phyloP scores from a whole-genome alignment of 2,888 invertebrate genomes.

The Aelia acuminata region DNA sequence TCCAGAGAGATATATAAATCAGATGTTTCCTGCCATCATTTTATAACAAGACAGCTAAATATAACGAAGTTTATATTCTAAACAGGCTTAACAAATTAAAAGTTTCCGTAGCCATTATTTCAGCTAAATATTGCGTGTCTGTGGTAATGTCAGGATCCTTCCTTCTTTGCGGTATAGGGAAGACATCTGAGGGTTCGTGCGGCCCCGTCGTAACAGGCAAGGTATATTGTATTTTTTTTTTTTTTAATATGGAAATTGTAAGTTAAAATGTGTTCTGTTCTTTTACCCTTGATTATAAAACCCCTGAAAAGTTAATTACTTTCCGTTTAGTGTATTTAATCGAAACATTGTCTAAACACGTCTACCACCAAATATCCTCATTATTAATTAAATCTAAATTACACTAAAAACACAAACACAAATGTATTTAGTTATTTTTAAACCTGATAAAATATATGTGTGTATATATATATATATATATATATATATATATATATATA shows the following conservation, averaged over 20 bases:
- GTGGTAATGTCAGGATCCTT: constrained; percentile 6
- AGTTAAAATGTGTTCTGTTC: background rate
- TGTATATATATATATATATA: too few relatives aligned
- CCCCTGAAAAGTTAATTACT: background rate
- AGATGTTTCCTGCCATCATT: constrained; percentile 22
- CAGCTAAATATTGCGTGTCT: constrained; percentile 30
- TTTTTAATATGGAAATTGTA: constrained; percentile 2
- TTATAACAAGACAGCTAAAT: background rate
- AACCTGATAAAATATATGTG: too few relatives aligned
- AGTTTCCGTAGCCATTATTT: constrained; percentile 34
- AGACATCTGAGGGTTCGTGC: constrained; percentile 3
- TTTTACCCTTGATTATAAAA: background rate
- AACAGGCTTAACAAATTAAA: constrained; percentile 25
- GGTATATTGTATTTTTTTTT: background rate
- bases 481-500: too few relatives aligned
- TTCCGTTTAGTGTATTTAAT: too few relatives aligned
- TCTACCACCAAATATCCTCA: too few relatives aligned
- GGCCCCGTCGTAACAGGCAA: background rate
- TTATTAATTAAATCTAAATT: too few relatives aligned
- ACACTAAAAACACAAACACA: too few relatives aligned
- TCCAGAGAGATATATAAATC: background rate
- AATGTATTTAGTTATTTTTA: too few relatives aligned
- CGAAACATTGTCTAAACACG: too few relatives aligned
- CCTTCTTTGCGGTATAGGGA: constrained; percentile 6
- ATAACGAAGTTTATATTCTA: background rate